These are phyloP conservation scores for Stegophylla sp. DNA, from an alignment of 2,888 invertebrate genomes.

Conservation along the genomic window DNA sequence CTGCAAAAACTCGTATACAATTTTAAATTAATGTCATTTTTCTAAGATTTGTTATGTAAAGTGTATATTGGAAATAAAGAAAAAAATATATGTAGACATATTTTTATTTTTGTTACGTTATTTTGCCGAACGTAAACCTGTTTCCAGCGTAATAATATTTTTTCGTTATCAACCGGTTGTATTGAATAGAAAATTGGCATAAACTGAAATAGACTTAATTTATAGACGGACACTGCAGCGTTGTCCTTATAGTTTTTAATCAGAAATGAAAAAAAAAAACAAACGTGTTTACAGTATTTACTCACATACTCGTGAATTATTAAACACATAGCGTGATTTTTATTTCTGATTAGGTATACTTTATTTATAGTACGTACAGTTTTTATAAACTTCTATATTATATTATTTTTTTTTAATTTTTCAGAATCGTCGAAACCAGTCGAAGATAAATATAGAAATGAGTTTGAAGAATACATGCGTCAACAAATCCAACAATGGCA, in stretches of 20 bases:
- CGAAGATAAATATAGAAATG: conserved; percentile 47
- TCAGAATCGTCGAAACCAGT: conserved; percentile 48
- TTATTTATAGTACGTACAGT: not conserved
- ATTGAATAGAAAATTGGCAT: conserved; percentile 21
- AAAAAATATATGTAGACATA: conserved; percentile 28
- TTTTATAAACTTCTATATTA: not conserved
- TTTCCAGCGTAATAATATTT: not conserved
- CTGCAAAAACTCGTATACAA: conserved; percentile 23
- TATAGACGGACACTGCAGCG: not conserved
- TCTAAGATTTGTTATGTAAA: conserved; percentile 24
- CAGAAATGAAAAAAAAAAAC: conserved; percentile 3
- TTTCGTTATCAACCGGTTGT: conserved; percentile 17
- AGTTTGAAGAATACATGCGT: conserved; percentile 60
- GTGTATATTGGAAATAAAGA: conserved; percentile 6
- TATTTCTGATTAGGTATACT: not conserved
- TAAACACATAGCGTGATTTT: not conserved
- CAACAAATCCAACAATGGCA: conserved; percentile 62
- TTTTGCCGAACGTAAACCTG: conserved; percentile 26
- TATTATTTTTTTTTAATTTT: conserved; percentile 14
- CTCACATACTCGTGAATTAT: too few species aligned
- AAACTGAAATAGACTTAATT: conserved; percentile 14
- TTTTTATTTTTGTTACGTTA: conserved; percentile 11
- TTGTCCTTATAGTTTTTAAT: conserved; percentile 18
- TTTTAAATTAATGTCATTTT: conserved; percentile 20
- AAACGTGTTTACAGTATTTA: not conserved